phyloP scores from a whole-genome alignment of 2,888 invertebrate species.

The Conus canariensis region DNA sequence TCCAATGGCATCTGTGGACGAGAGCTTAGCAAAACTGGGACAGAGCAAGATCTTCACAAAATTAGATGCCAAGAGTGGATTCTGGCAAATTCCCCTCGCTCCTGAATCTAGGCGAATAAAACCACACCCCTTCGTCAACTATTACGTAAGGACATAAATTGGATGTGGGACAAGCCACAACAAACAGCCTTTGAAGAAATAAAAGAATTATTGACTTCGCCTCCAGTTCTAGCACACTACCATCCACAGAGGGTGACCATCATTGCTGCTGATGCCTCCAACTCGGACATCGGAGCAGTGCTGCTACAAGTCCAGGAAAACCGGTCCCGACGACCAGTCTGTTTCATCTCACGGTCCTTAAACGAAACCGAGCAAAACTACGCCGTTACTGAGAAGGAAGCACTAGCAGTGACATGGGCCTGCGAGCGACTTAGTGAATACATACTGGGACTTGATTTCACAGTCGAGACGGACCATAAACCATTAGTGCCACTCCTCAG shows the following conservation, averaged over 20 bases:
- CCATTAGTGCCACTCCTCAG: not conserved
- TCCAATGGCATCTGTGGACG: too few relatives aligned
- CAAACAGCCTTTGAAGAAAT: not conserved
- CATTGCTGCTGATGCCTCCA: constrained; percentile 10
- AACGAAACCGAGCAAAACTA: not conserved
- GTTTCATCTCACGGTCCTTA: not conserved
- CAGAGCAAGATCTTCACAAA: constrained; percentile 51
- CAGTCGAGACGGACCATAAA: constrained; percentile 12
- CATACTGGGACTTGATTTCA: not conserved
- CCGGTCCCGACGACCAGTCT: not conserved
- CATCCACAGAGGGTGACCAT: not conserved
- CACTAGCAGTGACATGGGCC: not conserved
- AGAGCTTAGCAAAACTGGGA: constrained; percentile 48
- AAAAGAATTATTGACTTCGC: not conserved
- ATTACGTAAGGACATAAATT: not conserved
- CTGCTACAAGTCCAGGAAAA: not conserved
- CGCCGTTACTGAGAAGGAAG: constrained; percentile 15
- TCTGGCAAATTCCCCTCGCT: constrained; percentile 17
- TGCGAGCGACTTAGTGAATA: not conserved
- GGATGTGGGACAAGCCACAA: not conserved
- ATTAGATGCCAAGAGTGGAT: constrained; percentile 45
- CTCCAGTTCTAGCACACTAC: constrained; percentile 21
- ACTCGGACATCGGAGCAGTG: not conserved
- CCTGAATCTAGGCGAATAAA: constrained; percentile 7
- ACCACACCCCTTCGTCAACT: not conserved